Conservation (phyloP, 1,140 invertebrate genomes). For the Meloidogyne floridensis region DNA sequence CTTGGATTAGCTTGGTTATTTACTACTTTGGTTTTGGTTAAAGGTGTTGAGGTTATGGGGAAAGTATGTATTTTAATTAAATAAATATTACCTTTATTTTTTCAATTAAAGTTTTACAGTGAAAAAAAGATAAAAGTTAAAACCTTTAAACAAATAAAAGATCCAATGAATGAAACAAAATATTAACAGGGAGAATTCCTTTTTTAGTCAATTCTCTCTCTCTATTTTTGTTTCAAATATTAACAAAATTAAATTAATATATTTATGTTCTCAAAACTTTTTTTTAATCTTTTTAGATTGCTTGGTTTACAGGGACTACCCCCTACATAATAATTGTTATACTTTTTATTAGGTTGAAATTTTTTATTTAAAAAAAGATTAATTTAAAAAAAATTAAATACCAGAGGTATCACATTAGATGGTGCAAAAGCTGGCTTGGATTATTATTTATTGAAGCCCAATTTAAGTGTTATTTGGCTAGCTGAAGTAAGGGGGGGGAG, state of each 20-base stretch:
- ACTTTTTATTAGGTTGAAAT: slow-evolving; percentile 39
- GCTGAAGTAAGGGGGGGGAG: slow-evolving; percentile 17
- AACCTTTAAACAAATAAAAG: too few species aligned
- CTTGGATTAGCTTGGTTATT: slow-evolving; percentile 46
- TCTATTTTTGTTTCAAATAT: too few species aligned
- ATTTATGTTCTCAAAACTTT: neutral
- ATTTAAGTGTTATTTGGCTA: slow-evolving; percentile 39
- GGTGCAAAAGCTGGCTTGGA: slow-evolving; percentile 45
- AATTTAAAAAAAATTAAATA: too few species aligned
- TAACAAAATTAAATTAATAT: too few species aligned
- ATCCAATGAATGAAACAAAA: too few species aligned
- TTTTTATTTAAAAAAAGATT: neutral
- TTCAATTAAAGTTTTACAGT: too few species aligned
- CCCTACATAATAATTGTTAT: slow-evolving; percentile 48
- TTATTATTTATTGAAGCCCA: slow-evolving; percentile 45
- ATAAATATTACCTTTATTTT: neutral
- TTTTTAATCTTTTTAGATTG: slow-evolving; percentile 24
- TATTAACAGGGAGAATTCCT: too few species aligned
- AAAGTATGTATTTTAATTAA: slow-evolving; percentile 29
- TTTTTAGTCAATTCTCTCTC: too few species aligned
- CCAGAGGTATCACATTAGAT: slow-evolving; percentile 37
- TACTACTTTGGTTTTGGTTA: slow-evolving; percentile 40
- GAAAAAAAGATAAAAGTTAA: too few species aligned
- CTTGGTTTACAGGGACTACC: slow-evolving; percentile 33
- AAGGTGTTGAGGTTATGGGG: slow-evolving; percentile 52